phyloP scores from a whole-genome alignment of 2,113 vertebrate species.

The Tamias sibiricus region DNA sequence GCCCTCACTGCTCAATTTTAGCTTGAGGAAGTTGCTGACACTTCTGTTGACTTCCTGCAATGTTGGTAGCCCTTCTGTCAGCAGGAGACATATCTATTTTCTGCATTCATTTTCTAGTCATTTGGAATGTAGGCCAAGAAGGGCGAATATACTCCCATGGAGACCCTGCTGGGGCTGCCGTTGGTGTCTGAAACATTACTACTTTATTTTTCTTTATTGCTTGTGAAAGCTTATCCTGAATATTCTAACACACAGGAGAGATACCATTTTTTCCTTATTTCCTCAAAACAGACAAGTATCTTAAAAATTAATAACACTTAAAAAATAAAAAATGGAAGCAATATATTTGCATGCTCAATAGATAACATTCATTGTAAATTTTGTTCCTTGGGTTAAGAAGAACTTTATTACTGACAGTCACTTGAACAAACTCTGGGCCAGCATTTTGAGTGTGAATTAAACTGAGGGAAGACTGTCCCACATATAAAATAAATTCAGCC shows the following conservation, averaged over 20 bases:
- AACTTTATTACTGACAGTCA: background rate
- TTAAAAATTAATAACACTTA: constrained; percentile 28
- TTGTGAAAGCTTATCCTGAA: constrained; percentile 9
- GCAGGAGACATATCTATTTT: background rate
- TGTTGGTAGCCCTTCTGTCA: background rate
- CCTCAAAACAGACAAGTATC: constrained; percentile 9
- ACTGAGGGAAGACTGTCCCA: background rate
- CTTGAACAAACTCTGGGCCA: constrained; percentile 26
- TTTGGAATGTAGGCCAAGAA: constrained; percentile 46
- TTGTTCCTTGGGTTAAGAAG: constrained; percentile 50
- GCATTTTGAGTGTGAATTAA: constrained; percentile 44
- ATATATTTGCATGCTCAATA: background rate
- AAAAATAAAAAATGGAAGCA: constrained; percentile 35
- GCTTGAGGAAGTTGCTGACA: background rate
- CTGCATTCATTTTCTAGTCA: background rate
- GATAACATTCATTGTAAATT: background rate
- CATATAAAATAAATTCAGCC: constrained; percentile 25
- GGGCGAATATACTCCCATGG: background rate
- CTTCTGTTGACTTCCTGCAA: background rate
- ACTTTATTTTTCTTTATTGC: background rate
- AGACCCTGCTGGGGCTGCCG: constrained; percentile 29
- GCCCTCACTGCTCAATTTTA: background rate
- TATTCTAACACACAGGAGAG: background rate
- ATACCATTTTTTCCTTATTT: background rate
- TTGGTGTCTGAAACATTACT: background rate